phyloP scores from a whole-genome alignment of 2,797 vertebrate species.

The Myiotriccus ornatus region DNA sequence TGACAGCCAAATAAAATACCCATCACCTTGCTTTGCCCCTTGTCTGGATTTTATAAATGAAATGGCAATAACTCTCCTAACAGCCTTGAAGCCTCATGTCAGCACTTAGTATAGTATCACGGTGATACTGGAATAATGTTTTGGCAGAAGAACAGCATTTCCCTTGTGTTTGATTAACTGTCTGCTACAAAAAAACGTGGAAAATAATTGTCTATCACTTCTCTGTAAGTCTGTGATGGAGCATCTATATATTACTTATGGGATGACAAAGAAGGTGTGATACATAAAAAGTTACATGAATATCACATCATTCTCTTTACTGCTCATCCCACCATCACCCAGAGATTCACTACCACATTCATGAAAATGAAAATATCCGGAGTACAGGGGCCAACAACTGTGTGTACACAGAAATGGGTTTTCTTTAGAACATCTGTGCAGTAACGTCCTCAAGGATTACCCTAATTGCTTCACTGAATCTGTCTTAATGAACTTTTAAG shows the following conservation, averaged over 20 bases:
- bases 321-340: rapidly evolving
- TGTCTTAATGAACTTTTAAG: neutral
- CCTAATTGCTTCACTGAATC: neutral
- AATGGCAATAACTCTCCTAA: neutral
- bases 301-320: neutral
- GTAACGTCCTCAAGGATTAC: neutral
- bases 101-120: neutral
- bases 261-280: rapidly evolving
- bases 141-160: neutral
- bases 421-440: neutral
- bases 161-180: neutral
- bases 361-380: neutral
- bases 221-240: neutral
- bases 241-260: neutral
- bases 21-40: neutral
- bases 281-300: neutral
- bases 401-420: neutral
- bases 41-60: neutral
- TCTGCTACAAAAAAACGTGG: neutral
- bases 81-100: neutral
- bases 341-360: neutral
- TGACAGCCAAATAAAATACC: neutral
- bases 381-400: neutral
- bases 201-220: neutral
- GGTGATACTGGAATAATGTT: neutral